Percentiles rank a stretch among this genome's conserved stretches.
These are phyloP conservation scores for Drosophila setifemur DNA, from an alignment of 1,140 invertebrate genomes.

Conservation along the genomic window DNA sequence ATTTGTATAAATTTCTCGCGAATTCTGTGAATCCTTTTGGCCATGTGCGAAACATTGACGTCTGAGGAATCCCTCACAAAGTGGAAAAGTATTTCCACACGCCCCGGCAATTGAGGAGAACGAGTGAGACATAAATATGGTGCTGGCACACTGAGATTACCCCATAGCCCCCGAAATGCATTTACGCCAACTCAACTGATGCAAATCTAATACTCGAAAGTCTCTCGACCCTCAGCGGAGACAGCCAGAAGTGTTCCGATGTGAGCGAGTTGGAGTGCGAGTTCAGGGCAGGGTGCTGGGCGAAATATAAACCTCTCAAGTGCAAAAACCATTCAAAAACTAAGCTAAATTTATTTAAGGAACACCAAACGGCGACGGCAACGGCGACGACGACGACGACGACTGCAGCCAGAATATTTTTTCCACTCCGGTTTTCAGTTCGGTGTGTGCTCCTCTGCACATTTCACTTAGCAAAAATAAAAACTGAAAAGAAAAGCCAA, in stretches of 20 bases:
- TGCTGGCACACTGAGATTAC: constrained; percentile 71
- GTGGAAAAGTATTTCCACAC: constrained; percentile 47
- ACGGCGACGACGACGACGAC: constrained; percentile 9
- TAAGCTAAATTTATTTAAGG: constrained; percentile 80
- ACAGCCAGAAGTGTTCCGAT: constrained; percentile 24
- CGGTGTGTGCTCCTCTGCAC: constrained; percentile 41
- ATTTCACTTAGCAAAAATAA: constrained; percentile 78
- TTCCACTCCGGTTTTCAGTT: constrained; percentile 9
- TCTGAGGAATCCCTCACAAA: constrained; percentile 2
- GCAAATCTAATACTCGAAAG: constrained; percentile 70
- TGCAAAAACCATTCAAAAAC: constrained; percentile 80
- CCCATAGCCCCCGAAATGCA: constrained; percentile 71
- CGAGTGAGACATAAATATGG: constrained; percentile 59
- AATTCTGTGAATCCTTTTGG: too few species aligned
- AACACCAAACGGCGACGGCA: constrained; percentile 37
- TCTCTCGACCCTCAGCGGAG: not conserved
- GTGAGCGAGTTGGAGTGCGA: not conserved
- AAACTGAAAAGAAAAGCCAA: constrained; percentile 80
- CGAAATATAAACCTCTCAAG: constrained; percentile 79
- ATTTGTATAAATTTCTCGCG: not conserved
- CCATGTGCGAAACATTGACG: not conserved
- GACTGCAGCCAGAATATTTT: constrained; percentile 39
- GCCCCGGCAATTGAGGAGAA: constrained; percentile 61
- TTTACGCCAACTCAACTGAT: constrained; percentile 80
- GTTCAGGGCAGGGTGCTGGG: constrained; percentile 16